phyloP scores from a whole-genome alignment of 2,113 vertebrate species.

The Myotis lucifugus region DNA sequence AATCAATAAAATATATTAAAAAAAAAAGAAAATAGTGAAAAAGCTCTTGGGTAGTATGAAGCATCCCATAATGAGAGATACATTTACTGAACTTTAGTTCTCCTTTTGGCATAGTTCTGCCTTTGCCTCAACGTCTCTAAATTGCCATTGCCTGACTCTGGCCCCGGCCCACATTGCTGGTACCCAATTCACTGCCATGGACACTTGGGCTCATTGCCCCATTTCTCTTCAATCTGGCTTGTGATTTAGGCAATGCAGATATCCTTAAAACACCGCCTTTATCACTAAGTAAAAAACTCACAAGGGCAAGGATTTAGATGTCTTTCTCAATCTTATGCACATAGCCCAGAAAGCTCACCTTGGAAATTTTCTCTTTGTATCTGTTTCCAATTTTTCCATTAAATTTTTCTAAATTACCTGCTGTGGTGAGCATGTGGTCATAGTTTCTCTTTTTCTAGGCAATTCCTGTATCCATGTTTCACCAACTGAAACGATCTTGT shows the following conservation, averaged over 20 bases:
- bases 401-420: slow-evolving; percentile 37
- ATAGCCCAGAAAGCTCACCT: neutral
- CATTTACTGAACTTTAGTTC: neutral
- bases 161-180: neutral
- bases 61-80: neutral
- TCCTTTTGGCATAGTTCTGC: neutral
- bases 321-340: neutral
- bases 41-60: neutral
- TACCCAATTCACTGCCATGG: neutral
- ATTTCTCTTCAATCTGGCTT: neutral
- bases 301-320: neutral
- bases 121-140: neutral
- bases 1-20: no score
- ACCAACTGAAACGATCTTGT: neutral
- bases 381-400: slow-evolving; percentile 24
- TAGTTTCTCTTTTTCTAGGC: slow-evolving; percentile 41
- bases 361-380: neutral
- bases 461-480: slow-evolving; percentile 45
- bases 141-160: neutral
- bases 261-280: neutral
- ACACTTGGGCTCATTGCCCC: neutral
- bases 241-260: neutral
- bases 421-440: slow-evolving; percentile 54
- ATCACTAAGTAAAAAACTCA: neutral
- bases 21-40: neutral